phyloP scores from a whole-genome alignment of 2,888 invertebrate species.

The Agonopterix arenella region DNA sequence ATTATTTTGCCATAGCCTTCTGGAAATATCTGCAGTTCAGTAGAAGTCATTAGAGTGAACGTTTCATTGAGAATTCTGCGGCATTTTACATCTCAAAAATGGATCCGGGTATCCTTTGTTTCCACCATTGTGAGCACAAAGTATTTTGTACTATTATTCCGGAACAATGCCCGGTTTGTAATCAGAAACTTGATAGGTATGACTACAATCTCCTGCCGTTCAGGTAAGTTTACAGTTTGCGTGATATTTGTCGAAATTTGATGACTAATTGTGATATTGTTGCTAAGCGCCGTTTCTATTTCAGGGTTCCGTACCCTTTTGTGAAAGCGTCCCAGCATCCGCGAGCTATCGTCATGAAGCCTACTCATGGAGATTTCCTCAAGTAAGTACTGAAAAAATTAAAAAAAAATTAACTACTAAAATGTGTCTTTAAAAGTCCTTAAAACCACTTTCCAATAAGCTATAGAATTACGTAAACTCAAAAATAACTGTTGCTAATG shows the following conservation, averaged over 20 bases:
- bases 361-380: constrained; percentile 91
- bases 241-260: background rate
- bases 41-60: constrained; percentile 16
- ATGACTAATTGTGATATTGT: constrained; percentile 29
- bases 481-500: no score
- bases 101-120: constrained; percentile 92
- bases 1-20: constrained; percentile 27
- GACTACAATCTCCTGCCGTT: constrained; percentile 86
- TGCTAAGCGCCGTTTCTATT: constrained; percentile 56
- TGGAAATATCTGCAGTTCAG: constrained; percentile 15
- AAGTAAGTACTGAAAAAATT: constrained; percentile 76
- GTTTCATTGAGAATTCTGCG: constrained; percentile 42
- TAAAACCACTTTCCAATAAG: no score
- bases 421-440: no score
- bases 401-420: no score
- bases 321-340: constrained; percentile 87
- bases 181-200: constrained; percentile 68
- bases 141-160: constrained; percentile 90
- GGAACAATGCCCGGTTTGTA: constrained; percentile 86
- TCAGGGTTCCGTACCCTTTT: constrained; percentile 90
- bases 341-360: constrained; percentile 90
- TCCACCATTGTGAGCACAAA: constrained; percentile 91
- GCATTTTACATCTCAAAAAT: constrained; percentile 47
- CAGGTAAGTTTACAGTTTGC: constrained; percentile 63
- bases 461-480: no score